Evolutionary conservation across 1,140 invertebrate species (phyloP), one percentile per base, ranked within the genome.

Genomic region (Drosophila eugracilis): DNA sequence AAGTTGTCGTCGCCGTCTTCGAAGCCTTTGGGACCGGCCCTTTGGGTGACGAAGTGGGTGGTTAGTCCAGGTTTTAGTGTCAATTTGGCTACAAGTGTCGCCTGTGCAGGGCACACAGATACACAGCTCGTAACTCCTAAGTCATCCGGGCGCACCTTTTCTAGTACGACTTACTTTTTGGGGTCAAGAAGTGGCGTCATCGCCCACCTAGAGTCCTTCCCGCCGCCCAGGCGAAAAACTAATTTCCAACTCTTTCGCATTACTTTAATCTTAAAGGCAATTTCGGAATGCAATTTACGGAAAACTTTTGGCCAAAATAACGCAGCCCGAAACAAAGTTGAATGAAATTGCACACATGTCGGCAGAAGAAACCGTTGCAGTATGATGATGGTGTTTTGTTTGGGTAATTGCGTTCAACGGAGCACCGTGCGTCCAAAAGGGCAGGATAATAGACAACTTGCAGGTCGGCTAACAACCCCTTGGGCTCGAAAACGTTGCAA

Each of bases 201-300:
- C 55, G 37, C 47, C 49, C 47, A 62, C 34, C 59, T 65, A 67
- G 62, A 62, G 62, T 54, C 77, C 24, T 6, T 44, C 17, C 6
- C 58, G 5, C 42, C 54, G 3, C 10, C 0, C 4, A 10, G 4
- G n/a, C n/a, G n/a, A n/a, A 24, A 34, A 73, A 71, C 58, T 81
- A 78, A 83, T 75, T 75, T 69, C 70, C 67, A 63, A 77, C 81
- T 74, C 70, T 50, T 55, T 41, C 9, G 37, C 34, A 58, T 52
- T 52, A 78, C 67, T 86, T 88, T 86, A 86, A 86, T 88, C 83
- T 88, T 86, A 78, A 81, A 80, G 57, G 78, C 70, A 86, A 86
- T 81, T 85, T 80, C 21, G 41, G 6, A 80, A 72, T 78, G 78
- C 81, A 86, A 84, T 84, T 84, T 88, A 32, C 54, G 6, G 6